Conservation (phyloP, 2,888 invertebrate genomes). For the Dryocosmus kuriphilus region DNA sequence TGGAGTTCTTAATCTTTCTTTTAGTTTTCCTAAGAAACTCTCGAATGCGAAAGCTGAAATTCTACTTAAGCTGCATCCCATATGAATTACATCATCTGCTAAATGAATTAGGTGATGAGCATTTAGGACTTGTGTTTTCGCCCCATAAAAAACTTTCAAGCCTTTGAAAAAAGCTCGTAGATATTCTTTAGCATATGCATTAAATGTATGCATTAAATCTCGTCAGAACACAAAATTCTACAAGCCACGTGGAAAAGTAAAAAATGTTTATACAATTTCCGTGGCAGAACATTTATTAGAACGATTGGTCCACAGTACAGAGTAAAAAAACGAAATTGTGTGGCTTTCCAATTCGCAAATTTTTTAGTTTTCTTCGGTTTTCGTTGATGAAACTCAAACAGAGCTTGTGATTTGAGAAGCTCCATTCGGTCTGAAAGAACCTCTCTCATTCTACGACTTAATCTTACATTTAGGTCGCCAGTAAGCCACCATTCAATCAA, state of each 20-base stretch:
- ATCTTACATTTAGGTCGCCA: slow-evolving; percentile 28
- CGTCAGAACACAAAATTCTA: slow-evolving; percentile 49
- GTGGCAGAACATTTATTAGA: slow-evolving; percentile 50
- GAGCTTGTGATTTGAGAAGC: slow-evolving; percentile 48
- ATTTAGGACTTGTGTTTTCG: slow-evolving; percentile 57
- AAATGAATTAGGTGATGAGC: slow-evolving; percentile 62
- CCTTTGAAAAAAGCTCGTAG: slow-evolving; percentile 60
- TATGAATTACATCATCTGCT: slow-evolving; percentile 51
- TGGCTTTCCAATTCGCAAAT: slow-evolving; percentile 58
- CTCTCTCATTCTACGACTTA: slow-evolving; percentile 10
- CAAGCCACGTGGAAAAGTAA: slow-evolving; percentile 55
- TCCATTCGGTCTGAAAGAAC: slow-evolving; percentile 42
- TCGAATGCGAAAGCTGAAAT: slow-evolving; percentile 53
- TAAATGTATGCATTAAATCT: slow-evolving; percentile 37
- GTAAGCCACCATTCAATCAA: slow-evolving; percentile 48
- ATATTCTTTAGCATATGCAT: slow-evolving; percentile 53
- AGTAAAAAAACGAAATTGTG: slow-evolving; percentile 58
- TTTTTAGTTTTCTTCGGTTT: slow-evolving; percentile 50
- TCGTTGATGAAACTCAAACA: slow-evolving; percentile 58
- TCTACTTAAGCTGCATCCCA: slow-evolving; percentile 41
- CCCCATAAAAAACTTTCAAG: slow-evolving; percentile 59
- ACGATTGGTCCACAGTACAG: slow-evolving; percentile 61
- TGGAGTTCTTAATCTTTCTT: slow-evolving; percentile 47
- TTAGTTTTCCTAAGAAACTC: slow-evolving; percentile 51
- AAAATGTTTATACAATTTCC: slow-evolving; percentile 59